A percentile compares a stretch with the other conserved stretches of the same genome.
Conservation (phyloP, 2,888 invertebrate species). For the Mylabris sibirica region DNA sequence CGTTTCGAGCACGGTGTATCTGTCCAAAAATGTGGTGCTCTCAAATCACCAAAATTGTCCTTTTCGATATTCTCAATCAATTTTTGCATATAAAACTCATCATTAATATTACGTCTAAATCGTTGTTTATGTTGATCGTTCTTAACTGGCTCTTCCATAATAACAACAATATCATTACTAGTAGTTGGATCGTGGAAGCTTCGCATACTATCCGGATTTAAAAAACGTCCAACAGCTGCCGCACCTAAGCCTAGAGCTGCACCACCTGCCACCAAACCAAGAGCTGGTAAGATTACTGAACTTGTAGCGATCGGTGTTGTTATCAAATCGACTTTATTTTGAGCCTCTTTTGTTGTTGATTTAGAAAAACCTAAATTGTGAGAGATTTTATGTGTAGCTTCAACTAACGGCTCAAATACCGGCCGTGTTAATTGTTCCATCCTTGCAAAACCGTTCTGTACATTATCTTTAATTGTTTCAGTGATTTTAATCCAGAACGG, state of each 20-base stretch:
- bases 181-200: constrained; percentile 42
- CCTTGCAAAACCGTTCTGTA: constrained; percentile 74
- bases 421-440: constrained; percentile 73
- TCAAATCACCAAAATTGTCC: constrained; percentile 48
- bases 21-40: constrained; percentile 67
- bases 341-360: constrained; percentile 51
- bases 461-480: constrained; percentile 75
- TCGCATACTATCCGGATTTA: constrained; percentile 59
- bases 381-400: constrained; percentile 81
- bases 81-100: constrained; percentile 57
- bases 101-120: constrained; percentile 57
- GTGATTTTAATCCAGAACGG: constrained; percentile 79
- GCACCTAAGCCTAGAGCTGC: constrained; percentile 82
- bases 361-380: constrained; percentile 74
- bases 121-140: constrained; percentile 37
- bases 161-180: constrained; percentile 51
- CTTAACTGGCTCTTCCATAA: constrained; percentile 48
- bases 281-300: constrained; percentile 75
- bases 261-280: constrained; percentile 84
- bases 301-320: constrained; percentile 62
- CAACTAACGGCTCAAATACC: constrained; percentile 76
- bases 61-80: constrained; percentile 53
- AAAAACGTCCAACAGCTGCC: constrained; percentile 76
- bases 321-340: constrained; percentile 72
- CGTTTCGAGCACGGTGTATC: constrained; percentile 80